Base-by-base conservation (phyloP, 2,113 vertebrate genomes). In the Oryzias javanicus region DNA sequence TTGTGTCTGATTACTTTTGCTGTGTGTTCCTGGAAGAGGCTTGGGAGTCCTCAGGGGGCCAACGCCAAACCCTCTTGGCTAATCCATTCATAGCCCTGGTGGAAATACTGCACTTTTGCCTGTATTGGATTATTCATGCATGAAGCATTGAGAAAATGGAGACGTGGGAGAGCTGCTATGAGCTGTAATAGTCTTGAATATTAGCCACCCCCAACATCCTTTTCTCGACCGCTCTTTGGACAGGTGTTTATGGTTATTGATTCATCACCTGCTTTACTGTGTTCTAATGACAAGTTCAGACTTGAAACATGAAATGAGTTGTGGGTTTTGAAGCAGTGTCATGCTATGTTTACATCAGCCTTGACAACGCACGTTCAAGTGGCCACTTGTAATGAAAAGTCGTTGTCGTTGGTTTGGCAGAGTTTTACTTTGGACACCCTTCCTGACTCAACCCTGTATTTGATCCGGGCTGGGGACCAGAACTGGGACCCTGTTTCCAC, bases 1-100 rank as follows among this genome's bases (percentile, higher is more conserved):
- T 78, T 78, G 80, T 65, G 79, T 78, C 81, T 86, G 86, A 89
- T 85, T 86, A 86, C 81, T 81, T 81, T 85, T 71, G 70, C 74
- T 76, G 50, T 54, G 71, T 54, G 81, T 82, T 89, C 74, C 79
- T 80, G 72, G 49, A 71, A 83, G 79, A 72, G 77, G 70, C 64
- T 76, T 20, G 56, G 69, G 67, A 70, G 71, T 76, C 79, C 79
- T 82, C 47, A 64, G 64, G 70, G 70, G 71, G 65, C 59, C 55
- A 41, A 62, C 27, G 53, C 56, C 64, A 52, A 67, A 53, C 44
- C 68, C 63, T 50, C 46, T 40, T 54, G 45, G 59, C 77, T 76
- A 78, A 80, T 83, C 55, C 70, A 45, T 7, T 60, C 19, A 0
- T 16, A 64, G 65, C 56, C 64, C 57, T 47, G 62, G 61, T 81